These are phyloP conservation scores for Cassiopea xamachana DNA, from an alignment of 30 jellyfish, hydroid and myxozoan species.

Conservation along the genomic window DNA sequence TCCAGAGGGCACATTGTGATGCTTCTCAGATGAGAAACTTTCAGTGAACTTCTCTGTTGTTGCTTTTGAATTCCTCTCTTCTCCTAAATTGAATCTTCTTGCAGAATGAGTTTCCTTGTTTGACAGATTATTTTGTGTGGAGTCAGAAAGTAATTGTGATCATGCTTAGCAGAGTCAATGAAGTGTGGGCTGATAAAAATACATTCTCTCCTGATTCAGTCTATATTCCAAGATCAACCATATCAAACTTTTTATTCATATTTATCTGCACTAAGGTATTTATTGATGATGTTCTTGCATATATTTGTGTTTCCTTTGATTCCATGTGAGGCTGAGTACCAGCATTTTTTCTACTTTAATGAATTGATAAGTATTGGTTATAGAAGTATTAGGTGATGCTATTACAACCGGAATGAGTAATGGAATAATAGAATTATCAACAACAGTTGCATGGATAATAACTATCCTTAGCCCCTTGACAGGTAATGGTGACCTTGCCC, in stretches of 20 bases:
- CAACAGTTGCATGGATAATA: neutral
- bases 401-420: neutral
- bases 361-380: neutral
- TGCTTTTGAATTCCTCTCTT: neutral
- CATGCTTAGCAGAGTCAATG: conserved; percentile 15
- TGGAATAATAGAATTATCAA: neutral
- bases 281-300: neutral
- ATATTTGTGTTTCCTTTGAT: neutral
- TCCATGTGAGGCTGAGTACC: neutral
- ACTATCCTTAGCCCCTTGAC: too few relatives aligned
- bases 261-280: neutral
- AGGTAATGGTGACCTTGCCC: too few relatives aligned
- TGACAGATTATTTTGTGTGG: neutral
- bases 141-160: neutral
- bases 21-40: too few relatives aligned
- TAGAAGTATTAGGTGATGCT: neutral
- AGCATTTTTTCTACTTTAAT: neutral
- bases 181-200: neutral
- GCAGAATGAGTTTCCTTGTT: neutral
- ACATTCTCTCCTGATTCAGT: neutral
- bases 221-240: neutral
- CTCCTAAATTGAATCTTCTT: neutral
- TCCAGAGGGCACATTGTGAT: neutral
- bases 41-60: neutral
- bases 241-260: neutral